Percentiles rank a stretch among this genome's conserved stretches.
Conservation (phyloP, 2,888 invertebrate species). For the Serrognathus titanus region DNA sequence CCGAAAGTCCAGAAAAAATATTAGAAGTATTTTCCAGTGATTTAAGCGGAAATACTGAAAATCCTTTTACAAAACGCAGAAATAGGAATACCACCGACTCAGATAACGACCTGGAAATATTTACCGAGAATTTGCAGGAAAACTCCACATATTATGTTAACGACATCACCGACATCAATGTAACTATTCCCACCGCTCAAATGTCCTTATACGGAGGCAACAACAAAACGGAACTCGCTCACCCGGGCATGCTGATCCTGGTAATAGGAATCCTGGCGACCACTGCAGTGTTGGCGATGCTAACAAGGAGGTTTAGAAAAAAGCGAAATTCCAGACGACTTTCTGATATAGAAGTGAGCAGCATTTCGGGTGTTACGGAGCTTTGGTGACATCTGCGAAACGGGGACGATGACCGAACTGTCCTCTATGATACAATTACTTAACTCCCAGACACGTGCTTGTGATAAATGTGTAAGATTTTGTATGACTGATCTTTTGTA, state of each 20-base stretch:
- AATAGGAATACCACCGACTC: too few relatives aligned
- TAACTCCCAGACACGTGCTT: slow-evolving; percentile 22
- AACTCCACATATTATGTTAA: background rate
- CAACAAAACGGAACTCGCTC: slow-evolving; percentile 41
- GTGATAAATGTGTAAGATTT: slow-evolving; percentile 28
- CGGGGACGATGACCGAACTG: slow-evolving; percentile 53
- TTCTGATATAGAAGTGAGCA: slow-evolving; percentile 60
- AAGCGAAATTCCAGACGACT: slow-evolving; percentile 29
- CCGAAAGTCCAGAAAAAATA: background rate
- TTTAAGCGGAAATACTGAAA: too few relatives aligned
- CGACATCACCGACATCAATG: slow-evolving; percentile 14
- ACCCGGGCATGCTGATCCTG: slow-evolving; percentile 59
- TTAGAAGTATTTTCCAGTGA: too few relatives aligned
- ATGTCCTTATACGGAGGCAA: slow-evolving; percentile 40
- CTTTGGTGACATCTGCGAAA: slow-evolving; percentile 67
- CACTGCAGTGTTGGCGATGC: slow-evolving; percentile 53
- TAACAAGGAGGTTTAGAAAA: slow-evolving; percentile 48
- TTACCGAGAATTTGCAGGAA: background rate
- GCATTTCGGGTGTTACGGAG: slow-evolving; percentile 60
- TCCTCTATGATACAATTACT: slow-evolving; percentile 29
- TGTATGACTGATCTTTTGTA: slow-evolving; percentile 22
- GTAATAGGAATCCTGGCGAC: slow-evolving; percentile 56
- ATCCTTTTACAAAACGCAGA: too few relatives aligned
- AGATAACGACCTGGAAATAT: background rate
- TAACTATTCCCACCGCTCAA: slow-evolving; percentile 33